Percentiles rank a stretch among this genome's conserved stretches.
These are phyloP conservation scores for Triplophysa bombifrons DNA, from an alignment of 2,797 vertebrate genomes.

Conservation along the genomic window DNA sequence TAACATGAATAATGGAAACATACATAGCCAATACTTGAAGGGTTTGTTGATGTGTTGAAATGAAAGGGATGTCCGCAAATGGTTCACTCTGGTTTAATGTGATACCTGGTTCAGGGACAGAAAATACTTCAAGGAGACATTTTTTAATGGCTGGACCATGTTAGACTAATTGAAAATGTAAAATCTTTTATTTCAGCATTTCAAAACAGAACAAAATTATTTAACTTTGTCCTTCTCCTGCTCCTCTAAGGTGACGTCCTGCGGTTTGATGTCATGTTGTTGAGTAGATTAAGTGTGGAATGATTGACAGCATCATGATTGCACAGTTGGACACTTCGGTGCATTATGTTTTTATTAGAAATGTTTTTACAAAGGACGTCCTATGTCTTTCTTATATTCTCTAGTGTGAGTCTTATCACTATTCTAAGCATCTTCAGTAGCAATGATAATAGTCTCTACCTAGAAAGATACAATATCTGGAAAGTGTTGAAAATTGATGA, in stretches of 20 bases:
- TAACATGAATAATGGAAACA: background rate
- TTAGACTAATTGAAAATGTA: slow-evolving; percentile 14
- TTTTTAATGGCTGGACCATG: slow-evolving; percentile 1
- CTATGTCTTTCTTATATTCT: slow-evolving; percentile 58
- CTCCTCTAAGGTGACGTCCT: slow-evolving; percentile 55
- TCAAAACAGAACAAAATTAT: slow-evolving; percentile 50
- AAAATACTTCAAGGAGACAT: slow-evolving; percentile 5
- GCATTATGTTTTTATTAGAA: slow-evolving; percentile 45
- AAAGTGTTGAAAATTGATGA: slow-evolving; percentile 49
- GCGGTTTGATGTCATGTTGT: slow-evolving; percentile 52
- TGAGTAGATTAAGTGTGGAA: slow-evolving; percentile 67
- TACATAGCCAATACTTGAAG: too few relatives aligned
- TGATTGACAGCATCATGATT: slow-evolving; percentile 65
- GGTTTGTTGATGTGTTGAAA: background rate
- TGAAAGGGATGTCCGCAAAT: background rate
- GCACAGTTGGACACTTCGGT: slow-evolving; percentile 50
- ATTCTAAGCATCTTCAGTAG: slow-evolving; percentile 50
- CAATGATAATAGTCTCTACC: slow-evolving; percentile 38
- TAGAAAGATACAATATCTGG: slow-evolving; percentile 24
- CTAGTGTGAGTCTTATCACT: slow-evolving; percentile 49
- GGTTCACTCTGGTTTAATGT: background rate
- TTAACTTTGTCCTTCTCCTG: slow-evolving; percentile 4
- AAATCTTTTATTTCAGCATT: slow-evolving; percentile 30
- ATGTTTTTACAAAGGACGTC: slow-evolving; percentile 23
- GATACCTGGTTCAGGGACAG: slow-evolving; percentile 1